phyloP scores from a whole-genome alignment of 2,113 vertebrate genomes.

The Lamprologus ornatipinnis region DNA sequence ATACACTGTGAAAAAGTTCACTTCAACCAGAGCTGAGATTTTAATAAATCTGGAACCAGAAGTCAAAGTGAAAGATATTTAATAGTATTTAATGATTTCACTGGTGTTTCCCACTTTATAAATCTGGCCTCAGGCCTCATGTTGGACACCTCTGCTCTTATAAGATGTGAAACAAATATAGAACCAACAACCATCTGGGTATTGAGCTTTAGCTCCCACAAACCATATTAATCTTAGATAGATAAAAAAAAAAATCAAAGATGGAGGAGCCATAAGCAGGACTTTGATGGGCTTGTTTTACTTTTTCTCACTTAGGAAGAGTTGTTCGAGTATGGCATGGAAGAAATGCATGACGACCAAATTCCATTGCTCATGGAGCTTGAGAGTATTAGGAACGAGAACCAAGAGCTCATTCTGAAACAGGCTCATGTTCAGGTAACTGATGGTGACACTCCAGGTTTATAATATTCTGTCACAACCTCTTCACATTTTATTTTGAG shows the following conservation, averaged over 20 bases:
- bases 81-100: neutral
- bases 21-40: neutral
- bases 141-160: neutral
- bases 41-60: neutral
- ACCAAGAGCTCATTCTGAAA: slow-evolving; percentile 56
- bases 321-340: neutral
- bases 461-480: neutral
- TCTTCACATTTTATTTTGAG: neutral
- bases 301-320: neutral
- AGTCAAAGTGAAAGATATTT: neutral
- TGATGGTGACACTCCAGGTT: neutral
- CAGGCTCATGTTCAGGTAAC: slow-evolving; percentile 64
- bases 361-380: slow-evolving; percentile 59
- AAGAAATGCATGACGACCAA: slow-evolving; percentile 54
- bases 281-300: neutral
- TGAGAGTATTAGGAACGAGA: slow-evolving; percentile 62
- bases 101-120: neutral
- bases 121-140: neutral
- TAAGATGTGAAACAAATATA: neutral
- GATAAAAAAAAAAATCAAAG: neutral
- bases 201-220: neutral
- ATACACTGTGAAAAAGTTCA: neutral
- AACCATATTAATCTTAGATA: neutral
- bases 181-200: neutral
- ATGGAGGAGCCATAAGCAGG: neutral